These are phyloP conservation scores for Zaprionus ghesquierei DNA, from an alignment of 1,140 invertebrate genomes.

Conservation along the genomic window DNA sequence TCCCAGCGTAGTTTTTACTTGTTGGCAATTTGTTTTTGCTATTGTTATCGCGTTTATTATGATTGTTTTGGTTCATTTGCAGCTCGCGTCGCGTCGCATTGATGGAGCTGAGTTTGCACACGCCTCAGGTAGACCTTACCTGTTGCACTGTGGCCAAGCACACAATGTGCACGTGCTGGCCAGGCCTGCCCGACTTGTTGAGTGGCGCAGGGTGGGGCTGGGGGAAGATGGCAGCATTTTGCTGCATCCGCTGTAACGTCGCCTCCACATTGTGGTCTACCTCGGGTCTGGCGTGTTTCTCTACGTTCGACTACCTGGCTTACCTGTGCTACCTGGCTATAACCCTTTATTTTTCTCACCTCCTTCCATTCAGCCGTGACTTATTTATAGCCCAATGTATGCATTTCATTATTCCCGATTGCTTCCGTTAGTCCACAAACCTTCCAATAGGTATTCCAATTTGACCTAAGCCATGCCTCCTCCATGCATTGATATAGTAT, in stretches of 20 bases:
- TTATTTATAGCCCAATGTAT: slow-evolving; percentile 57
- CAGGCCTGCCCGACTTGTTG: not conserved
- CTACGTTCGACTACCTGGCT: slow-evolving; percentile 27
- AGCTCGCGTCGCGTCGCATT: slow-evolving; percentile 15
- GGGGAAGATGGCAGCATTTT: slow-evolving; percentile 9
- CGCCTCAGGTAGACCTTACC: slow-evolving; percentile 2
- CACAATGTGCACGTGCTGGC: slow-evolving; percentile 57
- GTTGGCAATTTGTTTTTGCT: slow-evolving; percentile 41
- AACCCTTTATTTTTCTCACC: slow-evolving; percentile 42
- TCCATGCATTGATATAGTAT: too few relatives aligned
- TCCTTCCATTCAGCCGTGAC: slow-evolving; percentile 58
- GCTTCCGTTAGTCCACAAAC: slow-evolving; percentile 67
- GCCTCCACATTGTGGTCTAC: not conserved
- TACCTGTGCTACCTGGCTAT: slow-evolving; percentile 28
- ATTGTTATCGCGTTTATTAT: slow-evolving; percentile 48
- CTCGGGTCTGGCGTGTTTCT: not conserved
- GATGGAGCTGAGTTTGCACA: slow-evolving; percentile 1
- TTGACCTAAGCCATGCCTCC: slow-evolving; percentile 16
- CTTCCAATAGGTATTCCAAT: slow-evolving; percentile 23
- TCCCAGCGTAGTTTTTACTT: slow-evolving; percentile 39
- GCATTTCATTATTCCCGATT: slow-evolving; percentile 69
- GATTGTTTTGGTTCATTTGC: slow-evolving; percentile 49
- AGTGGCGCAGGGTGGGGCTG: too few relatives aligned
- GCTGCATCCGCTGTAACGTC: slow-evolving; percentile 45
- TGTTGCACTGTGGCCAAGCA: slow-evolving; percentile 15